Conservation (phyloP, 2,113 vertebrate genomes). For the Oryzias woworae region DNA sequence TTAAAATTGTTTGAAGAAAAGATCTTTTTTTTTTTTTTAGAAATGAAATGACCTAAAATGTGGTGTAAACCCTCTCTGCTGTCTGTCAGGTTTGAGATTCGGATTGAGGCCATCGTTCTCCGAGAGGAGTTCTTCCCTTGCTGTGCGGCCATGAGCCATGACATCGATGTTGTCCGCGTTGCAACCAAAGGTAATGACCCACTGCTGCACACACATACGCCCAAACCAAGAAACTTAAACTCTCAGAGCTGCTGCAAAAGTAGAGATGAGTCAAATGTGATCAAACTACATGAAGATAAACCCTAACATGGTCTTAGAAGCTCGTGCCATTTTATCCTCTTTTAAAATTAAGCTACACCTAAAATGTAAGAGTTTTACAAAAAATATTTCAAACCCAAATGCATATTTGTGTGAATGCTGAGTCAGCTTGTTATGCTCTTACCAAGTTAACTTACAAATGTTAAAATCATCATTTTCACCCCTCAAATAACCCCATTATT, state of each 20-base stretch:
- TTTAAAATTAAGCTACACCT: neutral
- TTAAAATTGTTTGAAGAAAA: neutral
- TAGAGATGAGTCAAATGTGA: neutral
- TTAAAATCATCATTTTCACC: too few species aligned
- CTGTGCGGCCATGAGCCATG: conserved; percentile 83
- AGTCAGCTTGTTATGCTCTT: too few species aligned
- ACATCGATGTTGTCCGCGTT: conserved; percentile 84
- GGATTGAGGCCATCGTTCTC: conserved; percentile 95
- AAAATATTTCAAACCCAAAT: neutral
- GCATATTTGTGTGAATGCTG: neutral
- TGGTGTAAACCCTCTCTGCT: conserved; percentile 1
- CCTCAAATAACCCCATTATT: too few species aligned
- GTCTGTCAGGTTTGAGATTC: conserved; percentile 85
- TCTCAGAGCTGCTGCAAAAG: conserved; percentile 11
- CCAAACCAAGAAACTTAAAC: conserved; percentile 59
- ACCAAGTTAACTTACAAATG: too few species aligned
- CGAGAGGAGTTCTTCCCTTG: conserved; percentile 89
- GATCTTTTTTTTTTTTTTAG: too few species aligned
- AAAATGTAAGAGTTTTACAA: neutral
- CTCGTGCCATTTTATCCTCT: neutral
- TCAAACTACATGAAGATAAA: too few species aligned
- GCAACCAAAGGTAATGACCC: conserved; percentile 86
- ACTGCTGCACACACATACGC: neutral
- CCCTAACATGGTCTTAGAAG: neutral
- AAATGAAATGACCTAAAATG: neutral